Percentiles rank a stretch among this genome's conserved stretches.
These are phyloP conservation scores for Poecilus cupreus DNA, from an alignment of 2,888 invertebrate species.

Conservation along the genomic window DNA sequence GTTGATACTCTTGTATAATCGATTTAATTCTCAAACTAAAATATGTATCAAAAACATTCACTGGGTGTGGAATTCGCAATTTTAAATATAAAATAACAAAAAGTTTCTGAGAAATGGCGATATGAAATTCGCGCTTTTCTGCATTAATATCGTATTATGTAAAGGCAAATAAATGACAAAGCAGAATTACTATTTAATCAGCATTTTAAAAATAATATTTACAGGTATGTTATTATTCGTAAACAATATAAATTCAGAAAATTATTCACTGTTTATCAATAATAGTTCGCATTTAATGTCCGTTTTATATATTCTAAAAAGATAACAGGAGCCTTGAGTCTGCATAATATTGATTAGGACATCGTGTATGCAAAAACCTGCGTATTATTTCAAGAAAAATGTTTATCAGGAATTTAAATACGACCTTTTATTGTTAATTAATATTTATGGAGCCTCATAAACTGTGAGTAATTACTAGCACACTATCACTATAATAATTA, in stretches of 20 bases:
- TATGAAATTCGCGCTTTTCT: too few species aligned
- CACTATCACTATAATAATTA: too few species aligned
- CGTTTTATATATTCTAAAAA: constrained; percentile 4
- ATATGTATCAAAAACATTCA: too few species aligned
- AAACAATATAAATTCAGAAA: constrained; percentile 18
- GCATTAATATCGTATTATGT: neutral
- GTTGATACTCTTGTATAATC: too few species aligned
- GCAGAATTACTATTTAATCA: neutral
- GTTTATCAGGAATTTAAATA: neutral
- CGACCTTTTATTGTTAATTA: neutral
- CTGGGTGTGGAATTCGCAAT: too few species aligned
- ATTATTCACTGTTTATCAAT: constrained; percentile 10
- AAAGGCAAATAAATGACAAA: neutral
- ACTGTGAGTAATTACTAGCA: neutral
- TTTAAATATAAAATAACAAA: too few species aligned
- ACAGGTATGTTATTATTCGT: neutral
- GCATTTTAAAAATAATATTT: neutral
- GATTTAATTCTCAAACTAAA: too few species aligned
- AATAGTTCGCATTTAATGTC: constrained; percentile 1
- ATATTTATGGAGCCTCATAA: neutral
- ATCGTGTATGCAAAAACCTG: neutral
- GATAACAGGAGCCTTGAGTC: neutral
- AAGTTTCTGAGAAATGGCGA: too few species aligned
- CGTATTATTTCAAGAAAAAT: neutral
- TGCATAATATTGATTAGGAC: constrained; percentile 1